Base-by-base conservation (phyloP, 2,113 vertebrate genomes). In the Polypterus bichir region DNA sequence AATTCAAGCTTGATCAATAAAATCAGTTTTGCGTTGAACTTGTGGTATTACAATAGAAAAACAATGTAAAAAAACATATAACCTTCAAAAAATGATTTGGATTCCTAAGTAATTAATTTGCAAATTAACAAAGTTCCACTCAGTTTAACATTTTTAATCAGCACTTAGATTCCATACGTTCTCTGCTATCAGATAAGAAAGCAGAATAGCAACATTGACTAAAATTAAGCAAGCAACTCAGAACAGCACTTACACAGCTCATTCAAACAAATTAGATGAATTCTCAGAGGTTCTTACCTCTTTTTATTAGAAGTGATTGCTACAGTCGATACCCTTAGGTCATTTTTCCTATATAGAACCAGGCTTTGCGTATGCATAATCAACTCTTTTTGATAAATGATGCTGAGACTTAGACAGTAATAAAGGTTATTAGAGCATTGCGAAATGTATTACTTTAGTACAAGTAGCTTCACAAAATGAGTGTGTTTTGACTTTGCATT, bases 221-320 rank as follows among this genome's bases (percentile, higher is more conserved):
- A 27, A 27, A 27, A 27, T 27, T 27, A 27, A 27, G 27, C 27
- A 27, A 27, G 27, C 27, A 65, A 48, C 54, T 71, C 71, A 68
- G 64, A 68, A 69, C 68, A 71, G 7, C 71, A 79, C 78, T 73
- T 67, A 66, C 68, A 75, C 72, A 71, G 72, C 65, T 69, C 64
- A 62, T 80, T 74, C 77, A 77, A 66, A 59, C 68, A 83, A 83
- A 84, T 79, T 77, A 82, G 48, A 73, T 69, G 74, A 80, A 71
- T 67, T 57, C 67, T 60, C 9, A 62, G 53, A 65, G 64, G 61
- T 44, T 57, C 64, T 64, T 57, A 60, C 61, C 61, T 62, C 71
- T 64, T 57, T 52, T 67, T 58, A 58, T 58, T 58, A 58, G 56
- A 4, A 45, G 5, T 58, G 56, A 58, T 58, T 58, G n/a, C 56